Base-by-base conservation (phyloP, 2,113 vertebrate species). In the Noctilio leporinus region DNA sequence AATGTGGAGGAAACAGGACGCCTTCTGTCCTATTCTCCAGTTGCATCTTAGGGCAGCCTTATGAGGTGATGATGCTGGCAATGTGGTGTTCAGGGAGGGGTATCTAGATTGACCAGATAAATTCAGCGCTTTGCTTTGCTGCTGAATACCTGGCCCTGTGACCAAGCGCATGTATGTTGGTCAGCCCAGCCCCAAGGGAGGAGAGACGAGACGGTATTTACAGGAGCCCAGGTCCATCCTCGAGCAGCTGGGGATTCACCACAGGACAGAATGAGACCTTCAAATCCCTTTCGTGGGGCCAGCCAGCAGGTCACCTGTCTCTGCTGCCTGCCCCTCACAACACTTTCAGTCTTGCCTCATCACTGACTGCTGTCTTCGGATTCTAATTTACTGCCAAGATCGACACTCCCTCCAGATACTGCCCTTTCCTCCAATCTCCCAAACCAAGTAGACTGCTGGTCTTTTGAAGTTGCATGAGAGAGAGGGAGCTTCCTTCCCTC, bases 391-490 rank as follows among this genome's bases (percentile, higher is more conserved):
- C 92, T 94, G 88, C 86, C 95, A 26, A 65, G 95, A 70, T 90
- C 95, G 91, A 97, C 92, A 96, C 94, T 97, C 94, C 86, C 87
- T 96, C 94, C 94, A 51, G 22, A 43, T 38, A 33, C 16, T 69
- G 35, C 10, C 33, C 83, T 86, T 33, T 69, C 70, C 92, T 96
- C 91, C 49, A 72, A 47, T 88, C 49, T 96, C 73, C 85, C 88
- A 96, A 96, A 97, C 91, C 53, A 33, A 17, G 82, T 10, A 94
- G 94, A 97, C 97, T n/a, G n/a, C n/a, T n/a, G n/a, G 95, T 95
- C 96, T 98, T 86, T 43, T 93, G 84, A 96, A 98, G 96, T 64
- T 97, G 97, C 95, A 97, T 94, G 86, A 94, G 91, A 96, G 91
- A 96, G 82, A 88, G 3, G 88, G 80, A 96, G 77, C 86, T 94